These are phyloP conservation scores for Cephus cinctus DNA, from an alignment of 1,140 invertebrate genomes.

Conservation along the genomic window DNA sequence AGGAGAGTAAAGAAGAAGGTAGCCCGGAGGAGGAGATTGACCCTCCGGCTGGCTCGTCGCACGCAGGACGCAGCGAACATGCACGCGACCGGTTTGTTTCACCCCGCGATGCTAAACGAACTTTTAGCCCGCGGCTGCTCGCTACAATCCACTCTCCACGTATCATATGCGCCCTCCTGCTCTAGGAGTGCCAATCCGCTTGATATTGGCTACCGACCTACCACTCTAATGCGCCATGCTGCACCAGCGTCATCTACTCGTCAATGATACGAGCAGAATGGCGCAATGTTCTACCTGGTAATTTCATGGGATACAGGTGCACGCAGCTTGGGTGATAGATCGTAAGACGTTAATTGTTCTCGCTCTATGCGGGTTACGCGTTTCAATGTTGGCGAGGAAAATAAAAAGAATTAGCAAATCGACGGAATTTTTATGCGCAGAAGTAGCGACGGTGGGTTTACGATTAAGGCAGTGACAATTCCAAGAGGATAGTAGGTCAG, in stretches of 20 bases:
- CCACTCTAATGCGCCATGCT: no score
- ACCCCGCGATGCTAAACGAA: constrained; percentile 49
- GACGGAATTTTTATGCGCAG: no score
- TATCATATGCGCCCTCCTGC: constrained; percentile 19
- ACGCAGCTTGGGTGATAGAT: neutral
- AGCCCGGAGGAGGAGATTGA: constrained; percentile 45
- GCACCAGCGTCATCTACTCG: no score
- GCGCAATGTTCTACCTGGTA: neutral
- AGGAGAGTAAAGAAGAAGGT: constrained; percentile 15
- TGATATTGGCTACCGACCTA: no score
- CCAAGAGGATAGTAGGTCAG: constrained; percentile 27
- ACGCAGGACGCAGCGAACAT: constrained; percentile 39
- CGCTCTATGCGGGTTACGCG: neutral
- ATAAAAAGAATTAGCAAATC: constrained; percentile 12
- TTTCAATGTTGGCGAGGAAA: neutral
- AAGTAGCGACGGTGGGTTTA: constrained; percentile 4
- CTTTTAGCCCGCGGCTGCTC: constrained; percentile 43
- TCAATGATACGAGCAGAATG: neutral
- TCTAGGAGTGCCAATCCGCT: neutral
- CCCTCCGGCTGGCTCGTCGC: constrained; percentile 43
- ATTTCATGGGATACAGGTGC: neutral
- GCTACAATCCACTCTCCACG: constrained; percentile 20
- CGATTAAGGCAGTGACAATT: constrained; percentile 4
- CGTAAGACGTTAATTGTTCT: neutral
- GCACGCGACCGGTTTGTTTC: constrained; percentile 52